phyloP scores from a whole-genome alignment of 2,888 invertebrate species.

The Drosophila prostipennis region DNA sequence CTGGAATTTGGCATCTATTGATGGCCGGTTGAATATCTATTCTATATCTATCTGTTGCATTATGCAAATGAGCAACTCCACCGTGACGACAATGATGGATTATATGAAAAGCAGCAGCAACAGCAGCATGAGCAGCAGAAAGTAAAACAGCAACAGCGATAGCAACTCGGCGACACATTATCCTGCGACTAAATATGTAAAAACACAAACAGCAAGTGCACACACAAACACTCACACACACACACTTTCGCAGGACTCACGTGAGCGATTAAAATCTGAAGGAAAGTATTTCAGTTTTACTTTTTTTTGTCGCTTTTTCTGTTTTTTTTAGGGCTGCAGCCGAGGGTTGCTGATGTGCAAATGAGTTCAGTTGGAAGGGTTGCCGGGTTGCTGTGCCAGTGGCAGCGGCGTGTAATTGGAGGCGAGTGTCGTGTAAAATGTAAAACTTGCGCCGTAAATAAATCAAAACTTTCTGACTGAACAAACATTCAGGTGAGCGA shows the following conservation, averaged over 20 bases:
- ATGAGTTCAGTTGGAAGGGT: constrained; percentile 73
- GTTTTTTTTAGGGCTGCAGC: constrained; percentile 42
- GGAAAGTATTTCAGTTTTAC: constrained; percentile 74
- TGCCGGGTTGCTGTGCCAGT: constrained; percentile 49
- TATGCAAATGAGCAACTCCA: constrained; percentile 61
- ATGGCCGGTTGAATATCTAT: too few relatives aligned
- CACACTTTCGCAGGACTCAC: constrained; percentile 59
- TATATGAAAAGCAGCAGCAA: constrained; percentile 17
- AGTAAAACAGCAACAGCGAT: constrained; percentile 53
- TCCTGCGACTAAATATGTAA: constrained; percentile 63
- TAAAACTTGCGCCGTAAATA: constrained; percentile 80
- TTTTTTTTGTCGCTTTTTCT: constrained; percentile 2
- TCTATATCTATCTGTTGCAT: constrained; percentile 27
- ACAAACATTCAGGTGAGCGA: constrained; percentile 79
- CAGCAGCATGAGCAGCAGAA: constrained; percentile 35
- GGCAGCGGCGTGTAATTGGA: constrained; percentile 75
- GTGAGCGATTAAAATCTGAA: constrained; percentile 81
- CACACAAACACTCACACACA: constrained; percentile 20
- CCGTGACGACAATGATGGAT: constrained; percentile 27
- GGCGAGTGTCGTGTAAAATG: constrained; percentile 81
- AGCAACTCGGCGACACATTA: constrained; percentile 49
- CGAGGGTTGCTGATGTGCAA: constrained; percentile 72
- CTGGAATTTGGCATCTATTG: not conserved
- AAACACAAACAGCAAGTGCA: constrained; percentile 38
- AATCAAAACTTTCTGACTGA: constrained; percentile 81